Percentiles rank a stretch among this genome's conserved stretches.
Evolutionary conservation across 2,113 vertebrate genomes (phyloP).

Genomic region (Tychaedon coryphoeus): DNA sequence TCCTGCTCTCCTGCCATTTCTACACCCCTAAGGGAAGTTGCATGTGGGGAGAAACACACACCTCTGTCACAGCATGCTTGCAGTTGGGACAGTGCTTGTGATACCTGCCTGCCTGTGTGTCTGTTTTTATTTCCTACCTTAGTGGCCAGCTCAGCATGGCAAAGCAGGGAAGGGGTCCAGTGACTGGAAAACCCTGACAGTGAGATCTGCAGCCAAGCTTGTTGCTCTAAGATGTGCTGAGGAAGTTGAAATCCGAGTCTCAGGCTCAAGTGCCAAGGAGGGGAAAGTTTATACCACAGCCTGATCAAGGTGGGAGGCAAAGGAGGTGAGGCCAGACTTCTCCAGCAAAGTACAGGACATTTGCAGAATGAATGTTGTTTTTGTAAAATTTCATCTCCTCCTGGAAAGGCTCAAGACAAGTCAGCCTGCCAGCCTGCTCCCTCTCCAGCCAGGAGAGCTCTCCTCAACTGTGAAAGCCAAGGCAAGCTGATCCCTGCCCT

Average conservation of each 20-base stretch:
- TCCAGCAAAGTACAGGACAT: neutral
- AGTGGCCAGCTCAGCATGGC: neutral
- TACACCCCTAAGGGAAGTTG: neutral
- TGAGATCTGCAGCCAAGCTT: neutral
- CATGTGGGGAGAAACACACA: neutral
- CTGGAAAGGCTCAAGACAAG: slow-evolving; percentile 7
- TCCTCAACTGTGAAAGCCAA: neutral
- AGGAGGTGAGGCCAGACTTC: neutral
- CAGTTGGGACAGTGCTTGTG: neutral
- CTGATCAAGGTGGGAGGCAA: neutral
- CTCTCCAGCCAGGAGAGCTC: neutral
- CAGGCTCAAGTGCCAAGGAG: neutral
- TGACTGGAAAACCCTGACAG: neutral
- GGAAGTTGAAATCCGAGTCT: neutral
- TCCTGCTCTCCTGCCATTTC: neutral
- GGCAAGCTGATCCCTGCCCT: neutral
- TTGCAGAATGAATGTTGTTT: neutral
- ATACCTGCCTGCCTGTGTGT: neutral
- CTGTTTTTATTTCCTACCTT: slow-evolving; percentile 18
- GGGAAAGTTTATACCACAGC: neutral
- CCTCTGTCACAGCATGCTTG: neutral
- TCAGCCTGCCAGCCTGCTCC: neutral
- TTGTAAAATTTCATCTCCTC: neutral
- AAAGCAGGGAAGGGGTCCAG: neutral
- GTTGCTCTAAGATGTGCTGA: neutral